phyloP scores from a whole-genome alignment of 92 coral and sea anemone genomes.

The Heliopora coerulea region DNA sequence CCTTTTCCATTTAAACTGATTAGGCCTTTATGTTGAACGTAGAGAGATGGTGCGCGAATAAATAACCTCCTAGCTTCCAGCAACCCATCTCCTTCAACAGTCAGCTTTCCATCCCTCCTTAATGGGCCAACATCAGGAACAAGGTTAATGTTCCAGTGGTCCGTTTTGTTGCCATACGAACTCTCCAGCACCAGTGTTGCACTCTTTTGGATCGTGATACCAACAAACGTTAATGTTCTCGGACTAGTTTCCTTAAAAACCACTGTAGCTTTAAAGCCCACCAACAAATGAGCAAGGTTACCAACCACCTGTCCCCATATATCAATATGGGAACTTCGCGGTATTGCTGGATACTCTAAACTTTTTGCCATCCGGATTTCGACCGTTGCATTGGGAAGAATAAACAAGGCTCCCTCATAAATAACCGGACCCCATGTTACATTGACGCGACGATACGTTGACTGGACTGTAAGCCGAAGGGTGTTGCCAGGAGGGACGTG shows the following conservation, averaged over 20 bases:
- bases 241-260: conserved; percentile 65
- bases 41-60: conserved; percentile 63
- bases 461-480: conserved; percentile 71
- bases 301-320: conserved; percentile 88
- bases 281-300: conserved; percentile 75
- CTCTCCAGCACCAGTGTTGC: conserved; percentile 75
- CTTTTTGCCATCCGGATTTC: conserved; percentile 78
- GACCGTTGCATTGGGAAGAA: conserved; percentile 90
- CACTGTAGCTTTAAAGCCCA: conserved; percentile 74
- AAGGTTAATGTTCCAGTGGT: conserved; percentile 69
- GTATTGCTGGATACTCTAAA: conserved; percentile 58
- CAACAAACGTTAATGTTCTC: conserved; percentile 77
- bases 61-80: conserved; percentile 65
- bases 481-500: conserved; percentile 87
- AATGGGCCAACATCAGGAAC: conserved; percentile 79
- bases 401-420: conserved; percentile 62
- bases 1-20: conserved; percentile 74
- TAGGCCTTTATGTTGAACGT: conserved; percentile 71
- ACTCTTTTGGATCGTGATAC: conserved; percentile 83
- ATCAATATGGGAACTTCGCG: conserved; percentile 66
- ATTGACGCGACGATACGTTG: conserved; percentile 82
- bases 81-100: conserved; percentile 84
- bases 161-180: conserved; percentile 58
- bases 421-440: conserved; percentile 90
- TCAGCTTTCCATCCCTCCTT: conserved; percentile 83